phyloP scores from a whole-genome alignment of 2,113 vertebrate genomes.

The Varanus salvator region DNA sequence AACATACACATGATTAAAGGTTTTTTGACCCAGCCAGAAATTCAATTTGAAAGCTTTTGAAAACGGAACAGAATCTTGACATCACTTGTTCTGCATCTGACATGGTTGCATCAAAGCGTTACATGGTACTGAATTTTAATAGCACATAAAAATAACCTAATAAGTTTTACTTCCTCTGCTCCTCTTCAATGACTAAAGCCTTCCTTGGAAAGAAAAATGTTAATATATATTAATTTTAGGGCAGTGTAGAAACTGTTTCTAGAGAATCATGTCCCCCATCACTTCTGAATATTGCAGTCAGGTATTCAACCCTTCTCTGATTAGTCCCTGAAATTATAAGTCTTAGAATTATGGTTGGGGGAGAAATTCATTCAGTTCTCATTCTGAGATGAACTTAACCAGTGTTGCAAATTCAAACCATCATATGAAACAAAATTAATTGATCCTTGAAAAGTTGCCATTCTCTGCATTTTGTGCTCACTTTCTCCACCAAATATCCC shows the following conservation, averaged over 20 bases:
- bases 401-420: too few relatives aligned
- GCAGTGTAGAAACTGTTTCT: background rate
- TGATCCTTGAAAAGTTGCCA: too few relatives aligned
- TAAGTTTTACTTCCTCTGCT: slow-evolving; percentile 34
- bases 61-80: slow-evolving; percentile 55
- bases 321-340: background rate
- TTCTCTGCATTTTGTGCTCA: too few relatives aligned
- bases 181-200: background rate
- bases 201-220: background rate
- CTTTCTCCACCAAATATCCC: too few relatives aligned
- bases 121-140: slow-evolving; percentile 52
- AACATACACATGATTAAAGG: slow-evolving; percentile 44
- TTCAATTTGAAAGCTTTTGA: slow-evolving; percentile 65
- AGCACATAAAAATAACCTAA: slow-evolving; percentile 26
- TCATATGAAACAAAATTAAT: too few relatives aligned
- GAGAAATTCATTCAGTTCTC: background rate
- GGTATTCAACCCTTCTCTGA: background rate
- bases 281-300: background rate
- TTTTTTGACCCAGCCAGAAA: slow-evolving; percentile 58
- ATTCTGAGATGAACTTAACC: background rate
- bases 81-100: slow-evolving; percentile 58
- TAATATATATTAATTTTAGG: background rate
- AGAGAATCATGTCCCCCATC: background rate
- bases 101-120: slow-evolving; percentile 51
- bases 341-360: background rate